Base-by-base conservation (phyloP, 2,113 vertebrate species). In the Prietella phreatophila region DNA sequence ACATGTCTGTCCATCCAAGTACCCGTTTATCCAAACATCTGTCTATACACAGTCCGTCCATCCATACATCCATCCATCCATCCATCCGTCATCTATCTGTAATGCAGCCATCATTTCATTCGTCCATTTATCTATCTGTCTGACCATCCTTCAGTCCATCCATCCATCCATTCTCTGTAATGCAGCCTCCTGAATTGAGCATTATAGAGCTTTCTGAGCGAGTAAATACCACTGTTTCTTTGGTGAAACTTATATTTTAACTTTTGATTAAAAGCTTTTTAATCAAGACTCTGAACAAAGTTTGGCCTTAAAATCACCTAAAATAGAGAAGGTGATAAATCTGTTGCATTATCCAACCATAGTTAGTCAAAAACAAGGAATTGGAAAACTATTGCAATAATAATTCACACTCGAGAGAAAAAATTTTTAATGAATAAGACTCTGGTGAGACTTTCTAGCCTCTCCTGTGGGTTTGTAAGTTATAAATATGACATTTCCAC, bases 261-360 rank as follows among this genome's bases (percentile, higher is more conserved):
- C 60, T 27, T 83, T 67, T 60, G 80, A 55, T 84, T 47, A 22
- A 69, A 84, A 84, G 47, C 83, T 63, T 85, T 76, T 85, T 61
- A 85, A 85, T 78, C 10, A 76, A 20, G 25, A 36, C 42, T 67
- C 20, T 20, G 27, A 36, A 53, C 19, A 80, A 53, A 47, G 7
- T 22, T 14, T 65, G 25, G 15, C 7, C 85, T 63, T 42, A 39
- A 65, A 58, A 42, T 79, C 33, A 60, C 22, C 50, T 50, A 86
- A 65, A 86, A 86, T 19, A 69, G 19, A 39, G 61, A 11, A 58
- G 19, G 63, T 42, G 85, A 86, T 55, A 58, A 56, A 82, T 73
- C 33, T 22, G 63, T 60, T 60, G 65, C 79, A 30, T 73, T 4
- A 39, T 71, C 22, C 25, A 39, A n/a, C 33, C 36, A 82, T 65